Percentiles rank a stretch among this genome's conserved stretches.
Evolutionary conservation across 2,113 vertebrate genomes (phyloP).

Genomic region (Colinus virginianus): DNA sequence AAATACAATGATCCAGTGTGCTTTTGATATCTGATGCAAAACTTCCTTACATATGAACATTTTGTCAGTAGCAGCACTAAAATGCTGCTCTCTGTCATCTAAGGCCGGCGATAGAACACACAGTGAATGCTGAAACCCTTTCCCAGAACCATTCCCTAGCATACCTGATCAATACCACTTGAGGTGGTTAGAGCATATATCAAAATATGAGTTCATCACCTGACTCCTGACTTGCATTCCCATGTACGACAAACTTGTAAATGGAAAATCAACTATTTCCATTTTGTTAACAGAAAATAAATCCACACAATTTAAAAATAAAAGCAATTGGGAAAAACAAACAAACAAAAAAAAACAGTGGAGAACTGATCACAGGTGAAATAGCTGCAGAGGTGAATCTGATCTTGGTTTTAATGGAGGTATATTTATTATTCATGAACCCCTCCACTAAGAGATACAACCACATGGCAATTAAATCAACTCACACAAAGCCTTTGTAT

Average conservation of each 20-base stretch:
- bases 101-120: neutral
- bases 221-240: neutral
- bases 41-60: neutral
- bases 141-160: neutral
- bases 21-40: neutral
- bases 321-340: conserved; percentile 24
- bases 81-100: neutral
- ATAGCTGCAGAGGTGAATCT: conserved; percentile 20
- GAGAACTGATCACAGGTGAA: conserved; percentile 14
- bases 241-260: neutral
- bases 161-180: neutral
- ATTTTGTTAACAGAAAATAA: conserved; percentile 5
- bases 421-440: conserved; percentile 61
- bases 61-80: neutral
- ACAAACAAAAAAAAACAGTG: neutral
- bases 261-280: neutral
- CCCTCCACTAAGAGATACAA: neutral
- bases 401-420: conserved; percentile 33
- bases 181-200: neutral
- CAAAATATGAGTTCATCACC: neutral
- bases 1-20: neutral
- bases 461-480: conserved; percentile 8
- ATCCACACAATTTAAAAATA: neutral
- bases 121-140: neutral
- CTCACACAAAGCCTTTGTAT: neutral